phyloP scores from a whole-genome alignment of 2,888 invertebrate genomes.

The Polymixis lichenea region DNA sequence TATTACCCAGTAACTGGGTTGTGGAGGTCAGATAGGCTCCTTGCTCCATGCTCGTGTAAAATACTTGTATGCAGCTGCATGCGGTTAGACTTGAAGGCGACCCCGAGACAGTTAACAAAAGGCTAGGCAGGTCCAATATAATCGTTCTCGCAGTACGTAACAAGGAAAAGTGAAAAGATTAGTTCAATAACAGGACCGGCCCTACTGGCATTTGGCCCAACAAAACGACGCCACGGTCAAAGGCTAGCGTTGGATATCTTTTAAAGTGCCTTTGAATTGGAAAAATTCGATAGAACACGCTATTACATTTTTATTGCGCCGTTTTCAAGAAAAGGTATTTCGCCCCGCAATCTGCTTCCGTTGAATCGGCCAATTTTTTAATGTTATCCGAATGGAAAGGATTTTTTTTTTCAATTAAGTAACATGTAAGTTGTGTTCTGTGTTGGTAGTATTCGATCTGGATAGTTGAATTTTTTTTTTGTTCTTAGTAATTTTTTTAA shows the following conservation, averaged over 20 bases:
- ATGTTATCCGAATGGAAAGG: constrained; percentile 66
- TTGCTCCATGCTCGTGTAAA: background rate
- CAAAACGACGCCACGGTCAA: constrained; percentile 44
- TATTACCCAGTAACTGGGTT: background rate
- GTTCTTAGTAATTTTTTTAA: too few species aligned
- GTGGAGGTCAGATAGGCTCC: background rate
- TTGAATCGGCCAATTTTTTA: constrained; percentile 67
- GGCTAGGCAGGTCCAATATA: background rate
- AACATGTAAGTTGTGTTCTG: constrained; percentile 6
- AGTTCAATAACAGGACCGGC: constrained; percentile 17
- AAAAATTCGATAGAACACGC: constrained; percentile 78
- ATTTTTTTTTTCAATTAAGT: constrained; percentile 64
- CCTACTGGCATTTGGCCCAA: constrained; percentile 31
- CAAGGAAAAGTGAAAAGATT: constrained; percentile 4
- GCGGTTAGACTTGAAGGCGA: background rate
- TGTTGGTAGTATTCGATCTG: background rate
- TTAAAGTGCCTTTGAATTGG: constrained; percentile 74
- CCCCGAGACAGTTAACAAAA: background rate
- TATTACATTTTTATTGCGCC: constrained; percentile 79
- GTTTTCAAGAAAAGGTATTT: constrained; percentile 72
- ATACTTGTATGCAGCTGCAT: background rate
- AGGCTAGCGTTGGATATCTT: constrained; percentile 53
- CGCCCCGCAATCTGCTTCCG: constrained; percentile 61
- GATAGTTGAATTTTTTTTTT: background rate
- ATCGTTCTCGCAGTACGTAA: background rate